A percentile compares a stretch with the other conserved stretches of the same genome.
Conservation (phyloP, 1,140 invertebrate genomes). For the Idris sp. region DNA sequence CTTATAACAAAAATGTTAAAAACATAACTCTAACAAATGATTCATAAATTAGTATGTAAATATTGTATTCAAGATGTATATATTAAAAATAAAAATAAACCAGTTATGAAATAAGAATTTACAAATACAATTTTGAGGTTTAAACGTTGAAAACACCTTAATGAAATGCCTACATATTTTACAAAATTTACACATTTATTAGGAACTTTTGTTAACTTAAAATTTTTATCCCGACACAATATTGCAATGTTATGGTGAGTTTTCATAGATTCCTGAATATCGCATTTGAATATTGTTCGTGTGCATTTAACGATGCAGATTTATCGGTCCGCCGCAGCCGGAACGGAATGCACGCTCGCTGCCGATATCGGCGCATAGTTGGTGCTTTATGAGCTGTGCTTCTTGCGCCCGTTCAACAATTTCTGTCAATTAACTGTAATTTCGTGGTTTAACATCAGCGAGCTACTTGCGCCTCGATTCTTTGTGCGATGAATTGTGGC, state of each 20-base stretch:
- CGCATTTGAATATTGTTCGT: constrained; percentile 51
- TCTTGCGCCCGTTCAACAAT: constrained; percentile 56
- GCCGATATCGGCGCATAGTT: constrained; percentile 65
- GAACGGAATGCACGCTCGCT: constrained; percentile 61
- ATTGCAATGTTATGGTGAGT: constrained; percentile 37
- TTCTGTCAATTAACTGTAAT: constrained; percentile 56
- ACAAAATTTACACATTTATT: constrained; percentile 16
- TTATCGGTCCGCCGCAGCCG: constrained; percentile 51
- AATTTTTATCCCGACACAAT: constrained; percentile 18
- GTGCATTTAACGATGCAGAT: constrained; percentile 53
- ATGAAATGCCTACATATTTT: too few relatives aligned
- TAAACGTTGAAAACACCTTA: too few relatives aligned
- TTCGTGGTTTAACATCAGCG: constrained; percentile 34
- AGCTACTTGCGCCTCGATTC: constrained; percentile 27
- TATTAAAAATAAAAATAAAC: too few relatives aligned
- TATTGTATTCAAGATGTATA: too few relatives aligned
- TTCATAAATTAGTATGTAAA: too few relatives aligned
- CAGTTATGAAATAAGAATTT: too few relatives aligned
- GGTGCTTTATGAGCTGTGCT: constrained; percentile 66
- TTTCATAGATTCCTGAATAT: constrained; percentile 57
- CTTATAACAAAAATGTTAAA: too few relatives aligned
- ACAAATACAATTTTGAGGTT: too few relatives aligned
- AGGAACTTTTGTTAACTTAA: constrained; percentile 31
- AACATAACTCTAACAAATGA: too few relatives aligned
- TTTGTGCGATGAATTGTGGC: constrained; percentile 23